phyloP scores from a whole-genome alignment of 1,140 invertebrate genomes.

The Watersipora subatra region DNA sequence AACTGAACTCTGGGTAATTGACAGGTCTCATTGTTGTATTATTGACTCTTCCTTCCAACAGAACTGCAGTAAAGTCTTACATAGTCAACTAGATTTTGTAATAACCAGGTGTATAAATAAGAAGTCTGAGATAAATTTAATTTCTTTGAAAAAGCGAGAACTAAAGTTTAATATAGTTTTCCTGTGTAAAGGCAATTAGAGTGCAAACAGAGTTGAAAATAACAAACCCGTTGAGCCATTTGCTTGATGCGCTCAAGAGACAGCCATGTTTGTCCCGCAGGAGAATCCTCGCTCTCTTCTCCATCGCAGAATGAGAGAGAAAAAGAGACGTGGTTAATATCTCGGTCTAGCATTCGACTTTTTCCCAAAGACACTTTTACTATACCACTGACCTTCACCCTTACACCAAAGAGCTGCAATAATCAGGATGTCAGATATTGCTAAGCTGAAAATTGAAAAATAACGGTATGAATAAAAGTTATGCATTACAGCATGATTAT shows the following conservation, averaged over 20 bases:
- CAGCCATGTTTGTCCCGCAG: neutral
- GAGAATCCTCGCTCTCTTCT: conserved; percentile 11
- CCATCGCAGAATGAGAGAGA: conserved; percentile 10
- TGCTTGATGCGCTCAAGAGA: neutral
- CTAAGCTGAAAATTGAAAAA: too few relatives aligned
- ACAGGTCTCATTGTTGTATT: too few relatives aligned
- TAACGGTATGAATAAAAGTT: too few relatives aligned
- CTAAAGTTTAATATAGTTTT: neutral
- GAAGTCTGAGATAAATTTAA: too few relatives aligned
- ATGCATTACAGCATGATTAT: neutral
- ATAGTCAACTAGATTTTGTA: too few relatives aligned
- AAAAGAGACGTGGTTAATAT: conserved; percentile 14
- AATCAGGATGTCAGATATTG: too few relatives aligned
- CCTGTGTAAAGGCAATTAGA: neutral
- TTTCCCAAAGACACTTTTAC: conserved; percentile 16
- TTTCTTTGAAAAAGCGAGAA: neutral
- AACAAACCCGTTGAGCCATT: neutral
- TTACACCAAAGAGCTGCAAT: conserved; percentile 49
- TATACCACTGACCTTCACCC: conserved; percentile 15
- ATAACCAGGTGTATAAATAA: too few relatives aligned
- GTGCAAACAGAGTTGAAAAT: neutral
- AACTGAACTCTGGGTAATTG: neutral
- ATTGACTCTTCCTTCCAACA: too few relatives aligned
- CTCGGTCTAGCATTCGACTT: conserved; percentile 9
- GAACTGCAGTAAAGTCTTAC: too few relatives aligned